Base-by-base conservation (phyloP, 2,888 invertebrate species). In the Dynastes hyllus region DNA sequence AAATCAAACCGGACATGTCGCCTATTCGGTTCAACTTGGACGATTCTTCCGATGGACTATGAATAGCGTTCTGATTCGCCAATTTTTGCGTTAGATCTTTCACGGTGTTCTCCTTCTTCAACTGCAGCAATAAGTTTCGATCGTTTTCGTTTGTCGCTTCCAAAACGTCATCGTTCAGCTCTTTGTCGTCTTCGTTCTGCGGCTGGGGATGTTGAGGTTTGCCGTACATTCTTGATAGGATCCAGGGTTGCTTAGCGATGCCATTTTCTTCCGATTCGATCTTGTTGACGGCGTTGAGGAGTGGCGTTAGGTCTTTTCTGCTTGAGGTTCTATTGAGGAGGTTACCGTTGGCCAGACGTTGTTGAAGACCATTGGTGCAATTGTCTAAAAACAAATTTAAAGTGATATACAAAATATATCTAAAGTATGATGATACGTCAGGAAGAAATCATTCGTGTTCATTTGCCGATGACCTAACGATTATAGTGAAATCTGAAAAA, bases 1-100 rank as follows among this genome's bases (percentile, higher is more conserved):
- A 96, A 83, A 98, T 96, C 83, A 98, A 92, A 67, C 97, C 97
- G 79, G 95, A 94, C 94, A 96, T 95, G 85, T 96, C 95, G 63
- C 95, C 94, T 80, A 95, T 94, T 87, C 94, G 90, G 82, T 92
- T 90, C 45, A 87, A 81, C 80, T 92, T 90, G 16, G 55, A 58
- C 83, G 92, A 93, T 81, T 94, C 94, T 81, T 93, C 93, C 1
- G 88, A 85, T 16, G 88, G 88, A 82, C 89, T 91, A 78, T 91
- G 90, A 79, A 92, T 87, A 77, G 92, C 90, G 86, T 91, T 92
- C 85, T 95, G 93, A 85, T 93, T 95, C 55, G 95, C 93, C 82
- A 97, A 89, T 88, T 95, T 95, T 87, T 96, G 96, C 58, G 96
- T 96, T 81, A 97, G 90, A 90, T 97, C 96, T 90, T 96, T 96